Evolutionary conservation across 2,113 vertebrate species (phyloP).

Genomic region (Thinocorus orbignyianus): DNA sequence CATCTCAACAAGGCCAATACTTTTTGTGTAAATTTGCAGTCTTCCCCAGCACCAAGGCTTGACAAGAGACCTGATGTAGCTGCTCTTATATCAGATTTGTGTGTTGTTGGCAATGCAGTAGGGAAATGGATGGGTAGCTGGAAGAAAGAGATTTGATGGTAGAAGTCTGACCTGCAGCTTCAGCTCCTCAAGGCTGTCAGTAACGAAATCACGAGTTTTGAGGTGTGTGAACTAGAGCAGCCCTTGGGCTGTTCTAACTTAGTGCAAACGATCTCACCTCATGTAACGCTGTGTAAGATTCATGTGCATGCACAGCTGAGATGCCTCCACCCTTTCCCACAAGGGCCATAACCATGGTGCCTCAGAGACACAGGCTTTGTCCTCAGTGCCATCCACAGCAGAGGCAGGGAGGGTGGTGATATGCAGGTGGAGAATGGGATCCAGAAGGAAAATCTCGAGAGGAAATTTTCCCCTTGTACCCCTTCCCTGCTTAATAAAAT

Average conservation of each 20-base stretch:
- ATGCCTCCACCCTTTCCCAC: neutral
- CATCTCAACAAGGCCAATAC: neutral
- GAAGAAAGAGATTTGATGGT: neutral
- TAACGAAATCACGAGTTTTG: neutral
- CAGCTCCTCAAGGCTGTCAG: neutral
- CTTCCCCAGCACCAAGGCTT: neutral
- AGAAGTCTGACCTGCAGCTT: neutral
- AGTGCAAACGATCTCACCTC: accelerated
- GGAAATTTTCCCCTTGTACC: neutral
- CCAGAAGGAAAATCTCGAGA: neutral
- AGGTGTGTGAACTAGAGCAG: neutral
- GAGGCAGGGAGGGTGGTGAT: neutral
- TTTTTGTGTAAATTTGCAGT: neutral
- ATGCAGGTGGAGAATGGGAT: neutral
- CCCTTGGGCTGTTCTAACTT: neutral
- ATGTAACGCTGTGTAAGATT: neutral
- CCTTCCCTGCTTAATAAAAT: neutral
- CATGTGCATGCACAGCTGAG: accelerated
- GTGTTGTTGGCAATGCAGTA: neutral
- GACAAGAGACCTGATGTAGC: neutral
- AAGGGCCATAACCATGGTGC: neutral
- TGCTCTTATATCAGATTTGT: neutral
- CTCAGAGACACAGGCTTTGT: neutral
- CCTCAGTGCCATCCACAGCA: neutral
- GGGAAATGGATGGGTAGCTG: neutral